Evolutionary conservation across 2,888 invertebrate species (phyloP).

Genomic region (Nezara viridula): DNA sequence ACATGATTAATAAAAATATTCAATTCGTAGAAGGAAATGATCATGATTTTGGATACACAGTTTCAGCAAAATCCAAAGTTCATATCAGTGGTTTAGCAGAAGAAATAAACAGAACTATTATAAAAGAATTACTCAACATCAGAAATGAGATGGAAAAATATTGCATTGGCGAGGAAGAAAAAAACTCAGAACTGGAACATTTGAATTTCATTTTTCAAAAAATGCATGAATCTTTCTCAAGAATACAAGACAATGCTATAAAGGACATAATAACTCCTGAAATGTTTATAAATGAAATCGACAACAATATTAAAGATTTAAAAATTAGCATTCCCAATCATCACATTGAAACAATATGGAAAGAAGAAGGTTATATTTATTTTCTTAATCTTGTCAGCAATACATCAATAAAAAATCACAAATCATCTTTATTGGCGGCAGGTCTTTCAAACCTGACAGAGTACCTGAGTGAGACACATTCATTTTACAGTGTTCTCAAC

Average conservation of each 20-base stretch:
- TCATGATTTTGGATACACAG: conserved; percentile 50
- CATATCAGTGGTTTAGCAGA: conserved; percentile 25
- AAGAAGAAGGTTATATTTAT: neutral
- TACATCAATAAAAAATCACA: neutral
- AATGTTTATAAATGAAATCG: neutral
- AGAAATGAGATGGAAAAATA: conserved; percentile 7
- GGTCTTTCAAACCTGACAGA: neutral
- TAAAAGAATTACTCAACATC: neutral
- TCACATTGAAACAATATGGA: neutral
- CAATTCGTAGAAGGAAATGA: neutral
- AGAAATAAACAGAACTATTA: conserved; percentile 30
- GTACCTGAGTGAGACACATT: neutral
- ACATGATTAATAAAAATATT: conserved; percentile 15
- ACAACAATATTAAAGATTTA: neutral
- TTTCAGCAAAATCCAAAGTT: conserved; percentile 39
- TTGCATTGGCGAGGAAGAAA: neutral
- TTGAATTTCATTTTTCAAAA: neutral
- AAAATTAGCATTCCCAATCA: neutral
- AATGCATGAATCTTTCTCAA: neutral
- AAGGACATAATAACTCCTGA: neutral
- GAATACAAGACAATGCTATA: neutral
- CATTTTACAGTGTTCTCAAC: conserved; percentile 8
- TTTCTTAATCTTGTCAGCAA: conserved; percentile 38
- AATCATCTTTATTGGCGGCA: neutral
- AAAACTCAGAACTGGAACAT: neutral